Evolutionary conservation across 2,113 vertebrate species (phyloP).

Genomic region (Tonatia bakeri): DNA sequence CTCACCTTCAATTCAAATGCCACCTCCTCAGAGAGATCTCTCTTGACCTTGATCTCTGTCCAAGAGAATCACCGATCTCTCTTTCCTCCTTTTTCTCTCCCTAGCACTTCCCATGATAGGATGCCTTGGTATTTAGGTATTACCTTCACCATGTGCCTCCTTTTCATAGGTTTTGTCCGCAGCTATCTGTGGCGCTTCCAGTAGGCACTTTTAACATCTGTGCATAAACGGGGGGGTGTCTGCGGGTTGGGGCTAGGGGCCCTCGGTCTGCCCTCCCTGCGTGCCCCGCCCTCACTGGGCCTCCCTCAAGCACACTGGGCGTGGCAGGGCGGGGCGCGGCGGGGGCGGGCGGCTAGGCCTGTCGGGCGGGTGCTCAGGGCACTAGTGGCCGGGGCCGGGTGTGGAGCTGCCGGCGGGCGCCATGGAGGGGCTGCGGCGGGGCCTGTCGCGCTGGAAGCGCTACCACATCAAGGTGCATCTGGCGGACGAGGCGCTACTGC

Average conservation of each 20-base stretch:
- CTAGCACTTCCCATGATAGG: background rate
- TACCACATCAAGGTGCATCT: conserved; percentile 85
- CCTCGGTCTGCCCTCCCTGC: background rate
- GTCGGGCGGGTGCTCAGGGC: conserved; percentile 74
- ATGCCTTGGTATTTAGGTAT: background rate
- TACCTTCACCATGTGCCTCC: no score
- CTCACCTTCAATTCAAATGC: background rate
- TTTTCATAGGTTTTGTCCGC: background rate
- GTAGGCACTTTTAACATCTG: background rate
- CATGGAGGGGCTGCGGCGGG: conserved; percentile 83
- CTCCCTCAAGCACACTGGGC: background rate
- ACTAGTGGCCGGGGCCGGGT: background rate
- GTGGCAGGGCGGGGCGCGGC: background rate
- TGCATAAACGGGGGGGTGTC: background rate
- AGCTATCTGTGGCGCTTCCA: background rate
- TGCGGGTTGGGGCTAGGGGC: background rate
- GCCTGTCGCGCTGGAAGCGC: conserved; percentile 81
- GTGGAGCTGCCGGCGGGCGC: background rate
- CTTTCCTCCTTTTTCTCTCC: background rate
- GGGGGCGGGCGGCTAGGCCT: conserved; percentile 54
- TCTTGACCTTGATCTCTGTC: background rate
- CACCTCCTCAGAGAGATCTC: background rate
- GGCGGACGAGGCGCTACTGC: conserved; percentile 81
- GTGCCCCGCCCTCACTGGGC: background rate
- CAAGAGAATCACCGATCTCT: background rate